Evolutionary conservation across 2,113 vertebrate genomes (phyloP), one percentile per base, ranked within the genome.

Genomic region (Helogale parvula): DNA sequence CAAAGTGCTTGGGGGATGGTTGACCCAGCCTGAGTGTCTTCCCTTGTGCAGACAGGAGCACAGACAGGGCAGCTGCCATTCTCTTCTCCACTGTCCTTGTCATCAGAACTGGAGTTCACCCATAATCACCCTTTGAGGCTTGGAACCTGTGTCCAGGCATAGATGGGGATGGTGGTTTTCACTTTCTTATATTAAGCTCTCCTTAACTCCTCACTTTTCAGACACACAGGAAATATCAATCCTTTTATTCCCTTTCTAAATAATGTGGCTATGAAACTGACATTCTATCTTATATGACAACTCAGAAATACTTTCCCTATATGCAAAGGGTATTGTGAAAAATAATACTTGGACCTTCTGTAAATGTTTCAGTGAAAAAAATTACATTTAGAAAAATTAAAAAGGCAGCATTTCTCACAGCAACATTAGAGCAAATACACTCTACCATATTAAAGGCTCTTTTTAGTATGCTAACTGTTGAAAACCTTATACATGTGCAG

Each of bases 381-480:
- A 66, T n/a, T 83, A n/a, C 25, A 88, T 50, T 77, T 90, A 72
- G 86, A 14, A 93, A 88, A 93, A 85, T 71, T 77, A 65, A 57
- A 84, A 93, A 92, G 45, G 12, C 5, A 96, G 76, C 41, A 45
- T 7, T 81, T 95, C 45, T 97, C 31, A 90, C 57, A 76, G 81
- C 50, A 96, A 90, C 71, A 90, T 93, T 90, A 76, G 35, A 5
- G 41, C 86, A 65, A 93, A 77, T 60, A 94, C 12, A 88, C 1
- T 21, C 54, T 82, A 12, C 93, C 27, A 68, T 57, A 92, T 69
- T 85, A 94, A 95, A 93, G 29, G 31, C 15, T 96, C 69, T 23
- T 96, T 95, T 82, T 72, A 85, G 57, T 52, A 85, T 7, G 66
- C 45, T 96, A 96, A 92, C 96, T 66, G 7, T 65, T 80, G 63